A percentile compares a stretch with the other conserved stretches of the same genome.
phyloP scores from a whole-genome alignment of 1,140 invertebrate genomes.

The Eulimnadia texana region DNA sequence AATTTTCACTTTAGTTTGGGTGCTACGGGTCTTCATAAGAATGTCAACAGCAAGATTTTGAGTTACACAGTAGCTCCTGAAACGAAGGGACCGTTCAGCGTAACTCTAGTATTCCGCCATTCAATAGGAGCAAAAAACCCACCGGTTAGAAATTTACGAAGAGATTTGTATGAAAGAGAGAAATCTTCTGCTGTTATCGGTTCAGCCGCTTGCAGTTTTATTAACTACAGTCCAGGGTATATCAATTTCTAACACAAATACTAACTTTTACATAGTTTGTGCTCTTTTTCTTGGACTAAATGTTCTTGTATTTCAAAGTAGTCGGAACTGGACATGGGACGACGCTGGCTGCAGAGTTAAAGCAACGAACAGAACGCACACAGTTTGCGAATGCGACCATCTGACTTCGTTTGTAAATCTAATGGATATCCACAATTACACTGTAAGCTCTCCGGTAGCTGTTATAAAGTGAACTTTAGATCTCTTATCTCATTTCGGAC shows the following conservation, averaged over 20 bases:
- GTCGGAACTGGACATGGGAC: slow-evolving; percentile 19
- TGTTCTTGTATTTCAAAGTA: too few relatives aligned
- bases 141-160: not conserved
- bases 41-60: not conserved
- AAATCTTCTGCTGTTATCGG: slow-evolving; percentile 16
- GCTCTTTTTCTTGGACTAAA: too few relatives aligned
- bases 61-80: not conserved
- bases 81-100: not conserved
- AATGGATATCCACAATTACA: slow-evolving; percentile 31
- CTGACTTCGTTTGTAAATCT: slow-evolving; percentile 45
- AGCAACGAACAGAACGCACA: slow-evolving; percentile 32
- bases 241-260: too few relatives aligned
- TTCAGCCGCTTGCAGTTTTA: slow-evolving; percentile 18
- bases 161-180: slow-evolving; percentile 18
- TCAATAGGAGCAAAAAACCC: not conserved
- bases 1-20: not conserved
- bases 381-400: slow-evolving; percentile 41
- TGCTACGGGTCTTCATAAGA: not conserved
- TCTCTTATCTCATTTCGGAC: slow-evolving; percentile 12
- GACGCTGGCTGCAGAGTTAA: slow-evolving; percentile 33
- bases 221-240: slow-evolving; percentile 2
- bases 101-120: slow-evolving; percentile 3
- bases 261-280: too few relatives aligned
- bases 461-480: not conserved
- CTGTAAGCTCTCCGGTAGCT: slow-evolving; percentile 17